phyloP scores from a whole-genome alignment of 2,888 invertebrate genomes.

The Bellardia pandia region DNA sequence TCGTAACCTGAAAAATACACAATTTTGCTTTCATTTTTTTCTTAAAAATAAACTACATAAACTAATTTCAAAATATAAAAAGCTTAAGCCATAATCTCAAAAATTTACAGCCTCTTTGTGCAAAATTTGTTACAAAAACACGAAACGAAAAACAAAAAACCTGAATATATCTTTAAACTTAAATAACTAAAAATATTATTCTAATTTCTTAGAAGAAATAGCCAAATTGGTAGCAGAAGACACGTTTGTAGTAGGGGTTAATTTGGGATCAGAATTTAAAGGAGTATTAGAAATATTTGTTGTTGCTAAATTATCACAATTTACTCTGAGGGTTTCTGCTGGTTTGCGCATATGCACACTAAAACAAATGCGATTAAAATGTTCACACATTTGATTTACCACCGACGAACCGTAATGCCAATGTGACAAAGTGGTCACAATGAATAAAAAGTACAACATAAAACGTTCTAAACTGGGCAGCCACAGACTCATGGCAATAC shows the following conservation, averaged over 20 bases:
- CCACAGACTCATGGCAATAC: conserved; percentile 80
- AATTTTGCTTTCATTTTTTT: neutral
- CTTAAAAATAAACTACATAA: conserved; percentile 17
- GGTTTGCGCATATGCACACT: conserved; percentile 79
- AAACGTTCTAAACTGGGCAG: conserved; percentile 86
- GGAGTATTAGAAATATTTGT: conserved; percentile 71
- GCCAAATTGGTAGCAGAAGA: conserved; percentile 45
- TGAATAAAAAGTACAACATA: conserved; percentile 89
- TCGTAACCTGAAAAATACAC: conserved; percentile 22
- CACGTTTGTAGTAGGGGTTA: conserved; percentile 22
- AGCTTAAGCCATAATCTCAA: conserved; percentile 54
- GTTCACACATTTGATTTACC: conserved; percentile 97
- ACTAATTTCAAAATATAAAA: conserved; percentile 4
- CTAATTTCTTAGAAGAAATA: conserved; percentile 57
- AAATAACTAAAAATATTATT: conserved; percentile 67
- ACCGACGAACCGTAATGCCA: conserved; percentile 96
- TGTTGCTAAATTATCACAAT: conserved; percentile 63
- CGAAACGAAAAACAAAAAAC: conserved; percentile 1
- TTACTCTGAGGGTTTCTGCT: conserved; percentile 44
- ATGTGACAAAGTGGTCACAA: conserved; percentile 90
- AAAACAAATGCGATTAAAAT: conserved; percentile 96
- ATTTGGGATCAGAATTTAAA: conserved; percentile 8
- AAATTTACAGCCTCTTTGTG: conserved; percentile 54
- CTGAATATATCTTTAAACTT: conserved; percentile 36
- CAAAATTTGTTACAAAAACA: conserved; percentile 25